A percentile compares a stretch with the other conserved stretches of the same genome.
These are phyloP conservation scores for Eupithecia vulgata DNA, from an alignment of 2,888 invertebrate genomes.

Conservation along the genomic window DNA sequence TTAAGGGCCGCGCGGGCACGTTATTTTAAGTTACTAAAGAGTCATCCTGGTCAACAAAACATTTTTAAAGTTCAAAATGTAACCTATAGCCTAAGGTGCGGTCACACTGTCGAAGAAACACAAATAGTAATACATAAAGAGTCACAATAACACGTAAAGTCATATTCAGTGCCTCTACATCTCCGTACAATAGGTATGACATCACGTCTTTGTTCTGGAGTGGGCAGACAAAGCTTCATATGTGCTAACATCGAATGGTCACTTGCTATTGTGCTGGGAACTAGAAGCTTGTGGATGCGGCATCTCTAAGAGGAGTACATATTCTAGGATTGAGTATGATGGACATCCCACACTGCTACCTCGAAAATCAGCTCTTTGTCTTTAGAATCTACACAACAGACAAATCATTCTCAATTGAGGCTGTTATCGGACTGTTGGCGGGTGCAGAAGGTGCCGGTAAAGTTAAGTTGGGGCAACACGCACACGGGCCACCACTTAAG, in stretches of 20 bases:
- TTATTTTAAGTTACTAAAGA: not conserved
- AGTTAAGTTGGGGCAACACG: too few relatives aligned
- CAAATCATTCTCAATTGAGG: too few relatives aligned
- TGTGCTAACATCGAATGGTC: constrained; percentile 57
- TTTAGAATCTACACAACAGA: too few relatives aligned
- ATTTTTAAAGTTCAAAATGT: not conserved
- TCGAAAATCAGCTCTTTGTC: not conserved
- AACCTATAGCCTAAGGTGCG: not conserved
- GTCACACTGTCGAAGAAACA: not conserved
- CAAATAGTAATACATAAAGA: constrained; percentile 5
- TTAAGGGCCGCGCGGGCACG: not conserved
- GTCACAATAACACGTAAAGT: constrained; percentile 5
- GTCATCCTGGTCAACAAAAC: not conserved
- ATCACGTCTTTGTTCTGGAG: constrained; percentile 77
- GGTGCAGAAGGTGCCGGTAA: too few relatives aligned
- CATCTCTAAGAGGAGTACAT: not conserved
- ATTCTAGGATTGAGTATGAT: not conserved
- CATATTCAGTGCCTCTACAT: constrained; percentile 17
- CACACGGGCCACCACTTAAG: too few relatives aligned
- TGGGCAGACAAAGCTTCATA: constrained; percentile 75
- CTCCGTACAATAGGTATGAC: constrained; percentile 59
- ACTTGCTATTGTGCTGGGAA: constrained; percentile 46
- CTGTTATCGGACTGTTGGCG: too few relatives aligned
- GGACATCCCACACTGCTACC: not conserved
- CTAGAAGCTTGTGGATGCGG: constrained; percentile 37